Evolutionary conservation across 1,140 invertebrate genomes (phyloP).

Genomic region (Gryllus bimaculatus): DNA sequence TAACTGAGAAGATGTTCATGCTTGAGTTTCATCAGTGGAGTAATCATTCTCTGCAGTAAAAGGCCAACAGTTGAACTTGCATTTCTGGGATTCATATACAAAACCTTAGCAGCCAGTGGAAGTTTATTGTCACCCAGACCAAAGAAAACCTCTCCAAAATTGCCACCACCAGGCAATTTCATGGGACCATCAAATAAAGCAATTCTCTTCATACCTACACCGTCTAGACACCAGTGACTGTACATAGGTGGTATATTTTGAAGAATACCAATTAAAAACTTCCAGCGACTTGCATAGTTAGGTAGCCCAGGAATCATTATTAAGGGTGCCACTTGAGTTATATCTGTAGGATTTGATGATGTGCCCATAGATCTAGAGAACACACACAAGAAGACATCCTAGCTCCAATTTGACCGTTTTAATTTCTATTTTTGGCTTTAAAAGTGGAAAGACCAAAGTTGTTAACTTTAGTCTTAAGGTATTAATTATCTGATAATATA

Average conservation of each 20-base stretch:
- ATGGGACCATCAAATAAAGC: not conserved
- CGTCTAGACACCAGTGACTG: not conserved
- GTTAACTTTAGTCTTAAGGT: too few species aligned
- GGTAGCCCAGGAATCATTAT: not conserved
- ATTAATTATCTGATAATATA: too few species aligned
- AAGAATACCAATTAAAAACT: not conserved
- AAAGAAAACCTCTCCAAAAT: slow-evolving; percentile 28
- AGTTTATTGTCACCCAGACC: slow-evolving; percentile 25
- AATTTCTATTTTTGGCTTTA: too few species aligned
- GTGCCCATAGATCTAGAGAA: not conserved
- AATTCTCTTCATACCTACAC: not conserved
- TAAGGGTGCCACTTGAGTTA: not conserved
- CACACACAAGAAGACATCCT: not conserved
- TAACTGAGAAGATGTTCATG: slow-evolving; percentile 30
- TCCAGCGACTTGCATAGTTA: not conserved
- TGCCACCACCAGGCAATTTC: slow-evolving; percentile 22
- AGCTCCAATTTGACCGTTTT: too few species aligned
- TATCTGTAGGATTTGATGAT: not conserved
- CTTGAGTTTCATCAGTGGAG: slow-evolving; percentile 27
- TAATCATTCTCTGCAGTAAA: slow-evolving; percentile 25
- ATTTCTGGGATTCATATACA: slow-evolving; percentile 24
- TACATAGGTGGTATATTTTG: not conserved
- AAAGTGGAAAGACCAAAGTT: too few species aligned
- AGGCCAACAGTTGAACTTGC: slow-evolving; percentile 23
- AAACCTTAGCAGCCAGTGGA: slow-evolving; percentile 29